Base-by-base conservation (phyloP, 2,113 vertebrate species). In the Elachura formosa region DNA sequence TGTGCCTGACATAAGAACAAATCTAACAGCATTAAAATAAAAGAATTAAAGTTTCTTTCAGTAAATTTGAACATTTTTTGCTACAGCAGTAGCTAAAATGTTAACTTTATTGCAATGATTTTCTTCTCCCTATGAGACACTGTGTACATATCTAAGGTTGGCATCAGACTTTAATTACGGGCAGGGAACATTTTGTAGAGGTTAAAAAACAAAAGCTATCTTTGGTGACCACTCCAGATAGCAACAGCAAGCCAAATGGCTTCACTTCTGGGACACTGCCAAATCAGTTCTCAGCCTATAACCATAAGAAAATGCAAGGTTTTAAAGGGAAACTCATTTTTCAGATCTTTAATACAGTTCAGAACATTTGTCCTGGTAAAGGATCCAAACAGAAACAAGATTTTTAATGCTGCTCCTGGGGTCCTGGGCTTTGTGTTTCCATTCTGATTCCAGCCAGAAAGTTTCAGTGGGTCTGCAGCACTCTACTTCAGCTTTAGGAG, bases 51-150 rank as follows among this genome's bases (percentile, higher is more conserved):
- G 67, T 55, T 36, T 75, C 28, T 66, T 92, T 75, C 31, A n/a
- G 91, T 68, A 94, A 95, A 94, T 81, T 75, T 7, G 68, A 92
- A 84, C 34, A 79, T n/a, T n/a, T n/a, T n/a, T n/a, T n/a, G n/a
- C n/a, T n/a, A n/a, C n/a, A n/a, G n/a, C n/a, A 78, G 64, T 36
- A 58, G 75, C 77, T 93, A 84, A 94, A 96, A 49, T 10, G 56
- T 92, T 91, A 75, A 72, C 62, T 25, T 93, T 90, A 61, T 43
- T 86, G 81, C 61, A 96, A 33, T 29, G 38, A 84, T 62, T 69
- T 91, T 41, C 46, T 90, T 52, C 51, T 67, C 55, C 56, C 48
- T 1, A 0, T 43, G 91, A 93, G 64, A 63, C 2, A 7, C 22
- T 21, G 36, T 38, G 24, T 84, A 49, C 38, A 20, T 41, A 80